A percentile compares a stretch with the other conserved stretches of the same genome.
Evolutionary conservation across 2,888 invertebrate species (phyloP).

Genomic region (Eutolmus rufibarbis): DNA sequence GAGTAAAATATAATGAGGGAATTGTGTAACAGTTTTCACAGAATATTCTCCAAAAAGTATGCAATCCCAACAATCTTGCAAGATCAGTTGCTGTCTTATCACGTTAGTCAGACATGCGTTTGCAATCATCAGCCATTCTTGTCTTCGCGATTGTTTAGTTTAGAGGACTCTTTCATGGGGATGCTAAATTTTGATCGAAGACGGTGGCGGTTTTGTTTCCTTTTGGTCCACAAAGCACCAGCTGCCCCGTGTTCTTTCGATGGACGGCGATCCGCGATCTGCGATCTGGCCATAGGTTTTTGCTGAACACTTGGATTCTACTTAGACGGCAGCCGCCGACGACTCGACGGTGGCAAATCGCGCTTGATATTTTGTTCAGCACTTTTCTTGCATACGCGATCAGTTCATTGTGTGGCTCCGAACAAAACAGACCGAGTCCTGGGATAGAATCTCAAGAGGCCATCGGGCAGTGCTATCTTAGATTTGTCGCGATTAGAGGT

Average conservation of each 20-base stretch:
- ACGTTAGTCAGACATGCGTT: background rate
- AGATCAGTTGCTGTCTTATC: background rate
- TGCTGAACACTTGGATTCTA: conserved; percentile 24
- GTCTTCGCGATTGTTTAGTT: background rate
- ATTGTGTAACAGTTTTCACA: background rate
- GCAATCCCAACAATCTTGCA: background rate
- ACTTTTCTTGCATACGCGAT: conserved; percentile 31
- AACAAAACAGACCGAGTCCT: conserved; percentile 27
- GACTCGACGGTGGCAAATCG: conserved; percentile 25
- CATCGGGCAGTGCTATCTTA: background rate
- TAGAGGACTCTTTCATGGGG: background rate
- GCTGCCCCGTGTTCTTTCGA: background rate
- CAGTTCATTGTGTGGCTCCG: conserved; percentile 34
- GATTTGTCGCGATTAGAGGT: background rate
- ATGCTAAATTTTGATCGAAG: conserved; percentile 2
- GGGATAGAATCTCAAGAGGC: background rate
- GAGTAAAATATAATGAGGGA: too few species aligned
- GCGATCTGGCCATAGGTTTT: background rate
- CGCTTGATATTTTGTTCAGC: conserved; percentile 28
- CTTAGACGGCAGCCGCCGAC: conserved; percentile 12
- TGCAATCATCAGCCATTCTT: conserved; percentile 24
- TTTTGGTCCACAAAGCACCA: background rate
- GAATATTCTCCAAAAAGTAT: background rate
- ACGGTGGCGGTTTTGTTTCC: background rate
- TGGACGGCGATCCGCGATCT: background rate